Base-by-base conservation (phyloP, 2,797 vertebrate species). In the Sibirionetta formosa region DNA sequence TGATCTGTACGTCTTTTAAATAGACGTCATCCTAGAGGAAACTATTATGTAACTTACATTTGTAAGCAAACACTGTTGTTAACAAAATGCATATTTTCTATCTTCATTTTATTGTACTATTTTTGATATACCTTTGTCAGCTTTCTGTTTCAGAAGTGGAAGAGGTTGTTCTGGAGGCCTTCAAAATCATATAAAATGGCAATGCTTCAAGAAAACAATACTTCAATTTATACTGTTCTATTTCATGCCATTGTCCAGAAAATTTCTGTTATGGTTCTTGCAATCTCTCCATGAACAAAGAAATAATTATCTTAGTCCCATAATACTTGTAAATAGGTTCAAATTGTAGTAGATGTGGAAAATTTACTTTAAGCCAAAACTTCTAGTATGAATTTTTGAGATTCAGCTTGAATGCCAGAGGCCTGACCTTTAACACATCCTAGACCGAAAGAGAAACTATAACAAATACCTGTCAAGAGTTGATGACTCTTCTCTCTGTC, bases 401-500 rank as follows among this genome's bases (percentile, higher is more conserved):
- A 94, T 94, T 97, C 76, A 86, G 18, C 50, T 44, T 87, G 84
- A 95, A 92, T 93, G 75, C 76, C 95, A 87, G 82, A 91, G 70
- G 35, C 33, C 64, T 95, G 93, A 94, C 92, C 94, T 97, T 90
- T 96, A 93, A 95, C 96, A 96, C 54, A 68, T 78, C 61, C n/a
- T 64, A 82, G 68, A 75, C 72, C 85, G 85, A 94, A 95, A 93
- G 65, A 66, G 81, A 94, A 97, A 95, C 48, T 96, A 85, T 65
- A 95, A 97, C 95, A 96, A 96, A 95, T 94, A 91, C 5, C 70
- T 95, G 96, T 96, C 92, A 91, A 93, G 81, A 94, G 95, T 91
- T 96, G 92, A 89, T 71, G 88, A 94, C 84, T 96, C 82, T 84
- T 88, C 75, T 50, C 61, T 75, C 89, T 92, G 64, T 69, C 83